These are phyloP conservation scores for Pseudorasbora parva DNA, from an alignment of 2,113 vertebrate genomes.

Conservation along the genomic window DNA sequence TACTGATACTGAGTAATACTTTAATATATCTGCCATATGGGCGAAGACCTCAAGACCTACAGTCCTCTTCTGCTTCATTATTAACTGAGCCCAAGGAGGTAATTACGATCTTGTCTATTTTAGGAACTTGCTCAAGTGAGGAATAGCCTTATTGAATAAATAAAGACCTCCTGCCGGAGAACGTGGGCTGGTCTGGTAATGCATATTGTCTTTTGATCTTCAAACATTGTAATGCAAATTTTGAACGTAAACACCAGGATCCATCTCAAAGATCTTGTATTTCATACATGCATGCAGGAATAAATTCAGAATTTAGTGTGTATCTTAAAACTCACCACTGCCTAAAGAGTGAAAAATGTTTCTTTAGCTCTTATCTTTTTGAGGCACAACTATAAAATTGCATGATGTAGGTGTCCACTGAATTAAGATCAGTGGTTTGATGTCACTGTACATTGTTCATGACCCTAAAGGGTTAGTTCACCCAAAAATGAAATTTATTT, in stretches of 20 bases:
- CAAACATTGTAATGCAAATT: not conserved
- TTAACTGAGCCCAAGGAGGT: slow-evolving; percentile 25
- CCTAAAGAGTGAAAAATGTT: too few species aligned
- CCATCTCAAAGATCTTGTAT: not conserved
- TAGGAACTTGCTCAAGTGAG: slow-evolving; percentile 23
- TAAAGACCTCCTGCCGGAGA: slow-evolving; percentile 6
- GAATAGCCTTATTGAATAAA: slow-evolving; percentile 40
- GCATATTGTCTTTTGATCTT: not conserved
- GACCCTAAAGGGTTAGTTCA: too few species aligned
- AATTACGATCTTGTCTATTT: slow-evolving; percentile 22
- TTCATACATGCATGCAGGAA: too few species aligned
- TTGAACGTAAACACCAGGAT: not conserved
- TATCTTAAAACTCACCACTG: too few species aligned
- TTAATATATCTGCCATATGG: not conserved
- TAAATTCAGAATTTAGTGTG: too few species aligned
- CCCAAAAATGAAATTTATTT: too few species aligned
- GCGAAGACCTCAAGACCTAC: not conserved
- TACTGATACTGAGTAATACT: not conserved
- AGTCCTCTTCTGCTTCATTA: slow-evolving; percentile 30
- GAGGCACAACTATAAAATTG: too few species aligned
- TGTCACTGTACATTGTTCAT: too few species aligned
- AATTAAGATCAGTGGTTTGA: too few species aligned
- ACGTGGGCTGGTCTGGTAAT: not conserved
- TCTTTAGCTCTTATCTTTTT: too few species aligned
- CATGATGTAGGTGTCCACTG: too few species aligned